Conservation (phyloP, 1,140 invertebrate species). For the Penaeus chinensis region DNA sequence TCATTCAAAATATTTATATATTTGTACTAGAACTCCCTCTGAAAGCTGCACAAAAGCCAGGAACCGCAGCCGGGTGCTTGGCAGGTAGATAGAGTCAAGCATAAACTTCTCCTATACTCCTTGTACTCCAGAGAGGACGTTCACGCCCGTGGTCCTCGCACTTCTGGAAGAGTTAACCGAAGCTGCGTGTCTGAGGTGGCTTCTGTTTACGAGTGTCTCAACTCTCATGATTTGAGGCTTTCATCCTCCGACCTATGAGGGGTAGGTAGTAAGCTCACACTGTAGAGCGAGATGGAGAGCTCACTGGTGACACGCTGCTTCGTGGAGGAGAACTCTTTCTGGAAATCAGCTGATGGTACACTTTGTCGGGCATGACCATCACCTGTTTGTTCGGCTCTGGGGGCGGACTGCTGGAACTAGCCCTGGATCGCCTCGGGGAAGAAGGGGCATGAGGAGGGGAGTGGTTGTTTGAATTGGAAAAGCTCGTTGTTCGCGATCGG, state of each 20-base stretch:
- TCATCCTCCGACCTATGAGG: neutral
- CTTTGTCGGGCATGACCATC: slow-evolving; percentile 44
- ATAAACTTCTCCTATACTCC: too few species aligned
- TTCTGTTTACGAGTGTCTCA: neutral
- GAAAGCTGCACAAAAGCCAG: too few species aligned
- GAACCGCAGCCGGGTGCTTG: too few species aligned
- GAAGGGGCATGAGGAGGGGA: slow-evolving; percentile 26
- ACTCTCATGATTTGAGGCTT: neutral
- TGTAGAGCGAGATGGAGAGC: slow-evolving; percentile 46
- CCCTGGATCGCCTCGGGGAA: slow-evolving; percentile 37
- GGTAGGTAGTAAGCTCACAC: neutral
- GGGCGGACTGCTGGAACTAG: slow-evolving; percentile 25
- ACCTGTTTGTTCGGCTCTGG: slow-evolving; percentile 40
- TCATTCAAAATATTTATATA: too few species aligned
- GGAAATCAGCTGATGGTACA: slow-evolving; percentile 43
- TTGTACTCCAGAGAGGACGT: too few species aligned
- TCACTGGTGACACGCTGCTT: slow-evolving; percentile 34
- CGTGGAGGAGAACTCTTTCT: slow-evolving; percentile 23
- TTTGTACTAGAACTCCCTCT: too few species aligned
- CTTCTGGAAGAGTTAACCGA: too few species aligned
- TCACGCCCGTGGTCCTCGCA: too few species aligned
- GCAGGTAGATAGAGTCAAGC: too few species aligned
- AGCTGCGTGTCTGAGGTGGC: neutral
- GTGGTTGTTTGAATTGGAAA: slow-evolving; percentile 34
- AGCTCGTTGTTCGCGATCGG: slow-evolving; percentile 39